A percentile compares a stretch with the other conserved stretches of the same genome.
Conservation (phyloP, 2,113 vertebrate genomes). For the Strix uralensis region DNA sequence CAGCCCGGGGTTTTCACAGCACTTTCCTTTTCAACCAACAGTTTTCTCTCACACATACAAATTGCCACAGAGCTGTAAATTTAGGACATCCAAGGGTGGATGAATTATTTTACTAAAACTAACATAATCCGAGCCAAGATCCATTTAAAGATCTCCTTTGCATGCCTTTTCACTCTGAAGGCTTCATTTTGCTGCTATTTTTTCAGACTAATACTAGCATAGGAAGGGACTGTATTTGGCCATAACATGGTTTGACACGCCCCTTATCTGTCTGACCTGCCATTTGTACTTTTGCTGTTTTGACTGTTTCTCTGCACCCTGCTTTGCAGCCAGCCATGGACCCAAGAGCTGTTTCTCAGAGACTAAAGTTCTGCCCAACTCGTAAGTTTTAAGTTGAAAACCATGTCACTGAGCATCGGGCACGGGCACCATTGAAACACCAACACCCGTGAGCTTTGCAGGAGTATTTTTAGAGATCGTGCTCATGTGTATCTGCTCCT, state of each 20-base stretch:
- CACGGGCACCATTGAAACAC: accelerated
- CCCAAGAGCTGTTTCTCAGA: background rate
- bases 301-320: background rate
- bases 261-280: background rate
- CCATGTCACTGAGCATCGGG: background rate
- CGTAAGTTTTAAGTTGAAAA: background rate
- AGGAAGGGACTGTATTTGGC: background rate
- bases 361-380: background rate
- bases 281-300: background rate
- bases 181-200: background rate
- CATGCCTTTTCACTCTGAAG: background rate
- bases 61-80: background rate
- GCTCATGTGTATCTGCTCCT: background rate
- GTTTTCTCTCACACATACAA: background rate
- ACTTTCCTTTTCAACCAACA: background rate
- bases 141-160: background rate
- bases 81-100: background rate
- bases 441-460: background rate
- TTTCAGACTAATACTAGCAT: background rate
- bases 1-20: background rate
- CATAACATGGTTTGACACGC: background rate
- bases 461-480: background rate
- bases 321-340: background rate
- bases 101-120: background rate
- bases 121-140: background rate